Evolutionary conservation across 2,797 vertebrate genomes (phyloP), one percentile per base, ranked within the genome.

Genomic region (Zalophus californianus): DNA sequence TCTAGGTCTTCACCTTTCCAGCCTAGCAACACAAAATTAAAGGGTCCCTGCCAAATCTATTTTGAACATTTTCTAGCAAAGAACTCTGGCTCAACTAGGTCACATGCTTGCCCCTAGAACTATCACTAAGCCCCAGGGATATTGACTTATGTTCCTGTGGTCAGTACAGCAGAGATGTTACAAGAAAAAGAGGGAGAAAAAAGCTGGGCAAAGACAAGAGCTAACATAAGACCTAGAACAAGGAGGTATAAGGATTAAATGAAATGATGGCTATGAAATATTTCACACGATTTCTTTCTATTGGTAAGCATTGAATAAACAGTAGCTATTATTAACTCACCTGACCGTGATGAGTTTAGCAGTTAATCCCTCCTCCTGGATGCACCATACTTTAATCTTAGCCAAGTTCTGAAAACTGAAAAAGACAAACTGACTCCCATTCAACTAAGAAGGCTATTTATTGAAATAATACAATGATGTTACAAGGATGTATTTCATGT

Each of bases 381-480:
- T n/a, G 58, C 54, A 14, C 27, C 75, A 95, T 56, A 77, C 50
- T 92, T 96, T 95, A 91, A 96, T 93, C 58, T 96, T 94, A 93
- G 82, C 48, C 91, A 96, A 75, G 58, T 91, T 96, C 86, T 97
- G 79, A 97, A 96, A 96, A 97, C 56, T 83, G 88, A 97, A 96
- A 97, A 93, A 91, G 92, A 96, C 85, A 96, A 94, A 96, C 77
- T 93, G 85, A 95, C 95, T 96, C 73, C 95, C 75, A 84, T 84
- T 96, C 75, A 96, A 91, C 79, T 84, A 94, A 95, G 64, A 91
- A 86, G 90, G 78, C 50, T 82, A 73, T 97, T 97, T 97, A 95
- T 97, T 97, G 58, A 97, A 97, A 94, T 66, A 86, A 90, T 79
- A 92, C 94, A 92, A 84, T 58, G 56, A 90, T 90, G 66, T 92